Conservation (phyloP, 2,888 invertebrate genomes). For the Apantesis nais region DNA sequence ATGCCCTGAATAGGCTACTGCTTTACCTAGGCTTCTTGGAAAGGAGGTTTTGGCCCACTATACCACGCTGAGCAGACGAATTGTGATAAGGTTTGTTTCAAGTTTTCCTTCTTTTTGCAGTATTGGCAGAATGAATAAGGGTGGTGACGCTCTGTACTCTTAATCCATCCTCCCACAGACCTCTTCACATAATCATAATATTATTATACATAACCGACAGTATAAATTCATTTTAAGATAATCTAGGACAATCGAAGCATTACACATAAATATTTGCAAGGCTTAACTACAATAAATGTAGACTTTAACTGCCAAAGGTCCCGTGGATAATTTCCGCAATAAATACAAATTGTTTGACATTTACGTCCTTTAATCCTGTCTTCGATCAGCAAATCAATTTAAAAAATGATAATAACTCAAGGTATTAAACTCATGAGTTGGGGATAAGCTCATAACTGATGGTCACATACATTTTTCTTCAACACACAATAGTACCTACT, state of each 20-base stretch:
- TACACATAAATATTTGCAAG: conserved; percentile 47
- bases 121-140: no score
- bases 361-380: conserved; percentile 59
- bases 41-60: no score
- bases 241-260: conserved; percentile 35
- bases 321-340: conserved; percentile 56
- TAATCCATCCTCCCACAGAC: no score
- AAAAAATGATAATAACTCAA: conserved; percentile 70
- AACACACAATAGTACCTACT: conserved; percentile 38
- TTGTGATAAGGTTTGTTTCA: no score
- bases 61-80: no score
- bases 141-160: no score
- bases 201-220: conserved; percentile 8
- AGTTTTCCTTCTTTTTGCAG: no score
- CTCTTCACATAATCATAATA: no score
- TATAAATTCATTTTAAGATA: conserved; percentile 19
- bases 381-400: conserved; percentile 70
- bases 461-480: conserved; percentile 55
- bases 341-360: conserved; percentile 60
- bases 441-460: conserved; percentile 71
- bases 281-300: conserved; percentile 44
- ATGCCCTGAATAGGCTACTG: no score
- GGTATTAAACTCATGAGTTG: conserved; percentile 64
- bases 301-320: conserved; percentile 46
- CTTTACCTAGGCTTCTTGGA: no score